Percentiles rank a stretch among this genome's conserved stretches.
Conservation (phyloP, 2,888 invertebrate genomes). For the Leptinotarsa tumamoca region DNA sequence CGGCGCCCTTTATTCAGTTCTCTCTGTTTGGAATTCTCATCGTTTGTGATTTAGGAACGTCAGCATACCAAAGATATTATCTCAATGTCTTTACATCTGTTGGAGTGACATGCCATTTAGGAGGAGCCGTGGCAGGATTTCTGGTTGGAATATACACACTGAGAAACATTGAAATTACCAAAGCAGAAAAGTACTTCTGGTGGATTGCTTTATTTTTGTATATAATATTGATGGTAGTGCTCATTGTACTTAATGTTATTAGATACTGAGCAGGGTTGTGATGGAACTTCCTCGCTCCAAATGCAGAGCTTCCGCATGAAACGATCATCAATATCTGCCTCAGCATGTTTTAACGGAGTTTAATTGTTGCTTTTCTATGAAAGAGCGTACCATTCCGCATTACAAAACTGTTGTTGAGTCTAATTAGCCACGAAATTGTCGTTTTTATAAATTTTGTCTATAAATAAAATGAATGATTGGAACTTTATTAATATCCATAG, state of each 20-base stretch:
- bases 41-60: constrained; percentile 85
- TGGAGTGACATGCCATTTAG: constrained; percentile 95
- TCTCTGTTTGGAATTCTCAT: constrained; percentile 84
- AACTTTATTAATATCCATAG: no score
- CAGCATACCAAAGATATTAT: constrained; percentile 89
- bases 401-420: no score
- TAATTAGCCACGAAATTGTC: no score
- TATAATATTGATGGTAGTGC: constrained; percentile 74
- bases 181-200: constrained; percentile 73
- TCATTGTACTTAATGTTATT: constrained; percentile 49
- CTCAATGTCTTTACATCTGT: constrained; percentile 74
- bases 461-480: no score
- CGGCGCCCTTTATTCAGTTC: constrained; percentile 87
- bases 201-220: constrained; percentile 80
- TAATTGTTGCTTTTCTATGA: no score
- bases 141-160: constrained; percentile 75
- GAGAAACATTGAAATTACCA: constrained; percentile 72
- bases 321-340: no score
- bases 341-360: no score
- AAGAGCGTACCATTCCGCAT: no score
- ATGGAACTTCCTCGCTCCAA: not conserved
- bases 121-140: constrained; percentile 86
- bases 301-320: no score
- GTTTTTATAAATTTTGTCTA: no score
- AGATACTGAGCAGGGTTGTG: constrained; percentile 18